Percentiles rank a stretch among this genome's conserved stretches.
These are phyloP conservation scores for Agrochola lota DNA, from an alignment of 2,888 invertebrate species.

Conservation along the genomic window DNA sequence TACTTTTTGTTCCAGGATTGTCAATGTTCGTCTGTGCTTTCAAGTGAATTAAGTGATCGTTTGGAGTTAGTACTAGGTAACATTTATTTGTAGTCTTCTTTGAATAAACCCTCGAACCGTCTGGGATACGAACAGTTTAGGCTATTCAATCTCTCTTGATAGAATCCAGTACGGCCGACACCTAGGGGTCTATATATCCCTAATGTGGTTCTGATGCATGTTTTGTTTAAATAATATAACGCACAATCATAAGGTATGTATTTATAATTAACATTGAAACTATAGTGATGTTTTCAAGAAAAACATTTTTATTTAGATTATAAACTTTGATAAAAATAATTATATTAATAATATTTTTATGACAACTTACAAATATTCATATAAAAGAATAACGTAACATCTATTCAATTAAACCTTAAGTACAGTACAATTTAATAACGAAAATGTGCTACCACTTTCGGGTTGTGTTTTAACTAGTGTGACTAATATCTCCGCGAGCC, in stretches of 20 bases:
- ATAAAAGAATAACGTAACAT: conserved; percentile 91
- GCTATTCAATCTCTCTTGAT: neutral
- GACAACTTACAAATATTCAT: conserved; percentile 91
- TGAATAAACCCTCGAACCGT: neutral
- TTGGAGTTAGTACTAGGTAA: neutral
- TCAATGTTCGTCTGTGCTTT: neutral
- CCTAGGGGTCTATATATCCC: neutral
- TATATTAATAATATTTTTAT: conserved; percentile 91
- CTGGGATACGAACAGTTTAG: neutral
- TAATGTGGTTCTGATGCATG: neutral
- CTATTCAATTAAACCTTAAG: conserved; percentile 89
- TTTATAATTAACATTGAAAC: conserved; percentile 70
- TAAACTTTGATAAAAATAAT: conserved; percentile 91
- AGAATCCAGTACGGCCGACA: too few species aligned
- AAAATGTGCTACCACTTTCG: conserved; percentile 89
- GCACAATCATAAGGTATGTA: conserved; percentile 9
- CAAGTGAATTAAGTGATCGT: too few species aligned
- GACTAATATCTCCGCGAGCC: conserved; percentile 81
- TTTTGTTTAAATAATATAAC: conserved; percentile 21
- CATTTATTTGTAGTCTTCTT: neutral
- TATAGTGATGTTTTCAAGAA: conserved; percentile 87
- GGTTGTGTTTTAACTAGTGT: conserved; percentile 88
- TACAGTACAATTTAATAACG: conserved; percentile 87
- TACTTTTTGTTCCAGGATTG: neutral
- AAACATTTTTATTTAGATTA: conserved; percentile 91